Percentiles rank a stretch among this genome's conserved stretches.
Conservation (phyloP, 2,888 invertebrate species). For the Eurois occulta region DNA sequence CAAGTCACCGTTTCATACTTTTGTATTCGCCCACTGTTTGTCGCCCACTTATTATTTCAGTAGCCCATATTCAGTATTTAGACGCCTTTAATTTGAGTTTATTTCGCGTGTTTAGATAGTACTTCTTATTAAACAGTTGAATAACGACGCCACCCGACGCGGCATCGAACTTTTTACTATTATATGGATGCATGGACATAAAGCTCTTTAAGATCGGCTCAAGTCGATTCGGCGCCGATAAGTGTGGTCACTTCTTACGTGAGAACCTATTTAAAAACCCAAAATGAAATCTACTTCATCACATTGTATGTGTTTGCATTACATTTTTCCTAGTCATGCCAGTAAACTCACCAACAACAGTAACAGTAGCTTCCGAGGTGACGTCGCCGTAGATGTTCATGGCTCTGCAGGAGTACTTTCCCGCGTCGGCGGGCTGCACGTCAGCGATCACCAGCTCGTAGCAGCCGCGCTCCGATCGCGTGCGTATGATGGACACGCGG, state of each 20-base stretch:
- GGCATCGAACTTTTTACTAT: background rate
- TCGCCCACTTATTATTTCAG: no score
- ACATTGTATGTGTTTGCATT: background rate
- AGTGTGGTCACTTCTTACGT: background rate
- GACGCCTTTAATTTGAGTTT: no score
- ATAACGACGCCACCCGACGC: background rate
- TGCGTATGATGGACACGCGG: conserved; percentile 93
- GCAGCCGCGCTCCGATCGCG: conserved; percentile 95
- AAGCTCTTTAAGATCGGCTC: background rate
- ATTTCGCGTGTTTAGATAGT: no score
- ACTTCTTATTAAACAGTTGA: no score
- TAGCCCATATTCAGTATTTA: no score
- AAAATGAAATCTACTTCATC: background rate
- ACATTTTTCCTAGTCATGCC: background rate
- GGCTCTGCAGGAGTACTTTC: conserved; percentile 95
- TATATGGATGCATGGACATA: background rate
- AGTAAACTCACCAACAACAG: conserved; percentile 92
- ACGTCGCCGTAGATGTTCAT: conserved; percentile 95
- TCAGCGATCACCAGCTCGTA: conserved; percentile 97
- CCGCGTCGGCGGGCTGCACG: conserved; percentile 94
- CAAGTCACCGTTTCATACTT: no score
- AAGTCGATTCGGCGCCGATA: background rate
- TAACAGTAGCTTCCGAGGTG: conserved; percentile 93
- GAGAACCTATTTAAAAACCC: background rate
- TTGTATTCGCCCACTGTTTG: no score